A percentile compares a stretch with the other conserved stretches of the same genome.
These are phyloP conservation scores for Clarias magur DNA, from an alignment of 2,113 vertebrate species.

Conservation along the genomic window DNA sequence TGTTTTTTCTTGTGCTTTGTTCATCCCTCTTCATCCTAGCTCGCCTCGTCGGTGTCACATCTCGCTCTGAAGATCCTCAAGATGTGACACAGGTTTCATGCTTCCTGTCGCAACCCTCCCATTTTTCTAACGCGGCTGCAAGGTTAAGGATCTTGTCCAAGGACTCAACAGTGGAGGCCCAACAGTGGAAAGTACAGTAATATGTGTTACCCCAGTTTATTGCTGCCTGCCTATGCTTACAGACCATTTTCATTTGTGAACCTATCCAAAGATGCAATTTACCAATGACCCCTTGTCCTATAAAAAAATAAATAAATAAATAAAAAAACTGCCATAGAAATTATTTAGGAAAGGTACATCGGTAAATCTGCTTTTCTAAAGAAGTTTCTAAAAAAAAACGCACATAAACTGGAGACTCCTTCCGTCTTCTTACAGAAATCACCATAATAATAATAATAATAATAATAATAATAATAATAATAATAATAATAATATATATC, in stretches of 20 bases:
- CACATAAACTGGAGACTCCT: neutral
- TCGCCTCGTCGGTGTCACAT: no score
- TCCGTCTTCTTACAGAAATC: neutral
- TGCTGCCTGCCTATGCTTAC: neutral
- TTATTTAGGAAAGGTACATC: neutral
- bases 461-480: no score
- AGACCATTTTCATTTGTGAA: neutral
- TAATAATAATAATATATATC: no score
- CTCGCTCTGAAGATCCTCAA: no score
- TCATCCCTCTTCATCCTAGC: no score
- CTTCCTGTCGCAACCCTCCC: no score
- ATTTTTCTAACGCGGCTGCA: no score
- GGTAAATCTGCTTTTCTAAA: neutral
- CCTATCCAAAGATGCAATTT: neutral
- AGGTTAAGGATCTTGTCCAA: no score
- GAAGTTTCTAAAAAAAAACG: neutral
- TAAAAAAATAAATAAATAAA: neutral
- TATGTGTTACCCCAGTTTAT: neutral
- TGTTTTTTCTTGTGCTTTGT: neutral
- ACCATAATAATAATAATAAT: neutral
- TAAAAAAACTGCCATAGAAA: neutral
- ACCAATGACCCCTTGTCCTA: neutral
- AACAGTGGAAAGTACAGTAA: neutral
- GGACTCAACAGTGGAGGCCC: no score
- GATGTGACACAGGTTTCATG: neutral